Evolutionary conservation across 2,797 vertebrate species (phyloP).

Genomic region (Lophotriccus pileatus): DNA sequence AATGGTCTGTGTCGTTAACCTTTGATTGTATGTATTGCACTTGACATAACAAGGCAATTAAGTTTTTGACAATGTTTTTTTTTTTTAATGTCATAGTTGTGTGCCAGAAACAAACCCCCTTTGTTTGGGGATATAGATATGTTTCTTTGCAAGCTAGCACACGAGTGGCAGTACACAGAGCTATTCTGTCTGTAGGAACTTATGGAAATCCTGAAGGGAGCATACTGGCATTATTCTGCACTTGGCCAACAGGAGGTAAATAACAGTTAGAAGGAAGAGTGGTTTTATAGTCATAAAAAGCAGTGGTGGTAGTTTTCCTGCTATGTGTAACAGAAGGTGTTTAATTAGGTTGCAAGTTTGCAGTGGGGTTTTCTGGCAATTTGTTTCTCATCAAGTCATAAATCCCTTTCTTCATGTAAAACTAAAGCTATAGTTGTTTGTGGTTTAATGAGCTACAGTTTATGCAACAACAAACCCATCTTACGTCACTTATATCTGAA

Average conservation of each 20-base stretch:
- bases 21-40: neutral
- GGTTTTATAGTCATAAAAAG: constrained; percentile 44
- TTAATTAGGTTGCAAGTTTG: constrained; percentile 59
- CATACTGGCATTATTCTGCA: neutral
- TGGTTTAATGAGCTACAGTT: constrained; percentile 23
- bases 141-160: neutral
- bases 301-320: constrained; percentile 25
- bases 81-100: neutral
- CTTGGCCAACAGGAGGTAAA: constrained; percentile 46
- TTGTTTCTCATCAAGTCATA: constrained; percentile 45
- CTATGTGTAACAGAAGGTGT: constrained; percentile 51
- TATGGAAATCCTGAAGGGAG: neutral
- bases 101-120: neutral
- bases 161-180: neutral
- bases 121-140: neutral
- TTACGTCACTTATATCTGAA: neutral
- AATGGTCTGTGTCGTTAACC: neutral
- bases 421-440: neutral
- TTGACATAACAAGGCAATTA: neutral
- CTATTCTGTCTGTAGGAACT: neutral
- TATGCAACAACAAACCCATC: neutral
- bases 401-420: constrained; percentile 42
- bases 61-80: neutral
- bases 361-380: constrained; percentile 31
- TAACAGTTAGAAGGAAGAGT: constrained; percentile 45